A percentile compares a stretch with the other conserved stretches of the same genome.
Evolutionary conservation across 2,113 vertebrate species (phyloP).

Genomic region (Albula goreensis): DNA sequence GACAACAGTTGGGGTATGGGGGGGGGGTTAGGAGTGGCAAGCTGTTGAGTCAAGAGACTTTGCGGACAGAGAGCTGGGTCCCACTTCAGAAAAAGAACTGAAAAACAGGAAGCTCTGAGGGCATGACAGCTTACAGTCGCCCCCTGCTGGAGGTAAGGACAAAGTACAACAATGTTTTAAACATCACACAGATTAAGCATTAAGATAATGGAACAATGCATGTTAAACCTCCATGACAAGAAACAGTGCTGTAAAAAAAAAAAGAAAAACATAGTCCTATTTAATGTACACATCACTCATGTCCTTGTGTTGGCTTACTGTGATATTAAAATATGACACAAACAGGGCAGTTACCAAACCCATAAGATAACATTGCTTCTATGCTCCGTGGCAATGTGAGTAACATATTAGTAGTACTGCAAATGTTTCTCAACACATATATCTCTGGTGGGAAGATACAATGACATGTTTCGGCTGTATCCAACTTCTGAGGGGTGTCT

Average conservation of each 20-base stretch:
- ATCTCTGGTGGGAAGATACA: background rate
- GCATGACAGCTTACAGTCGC: background rate
- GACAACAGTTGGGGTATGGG: background rate
- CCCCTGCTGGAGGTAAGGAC: slow-evolving; percentile 10
- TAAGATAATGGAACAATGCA: background rate
- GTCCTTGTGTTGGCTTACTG: background rate
- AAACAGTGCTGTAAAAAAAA: background rate
- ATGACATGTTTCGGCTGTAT: background rate
- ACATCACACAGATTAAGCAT: background rate
- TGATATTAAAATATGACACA: background rate
- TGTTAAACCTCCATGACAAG: background rate
- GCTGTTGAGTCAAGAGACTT: background rate
- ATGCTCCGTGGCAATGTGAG: too few relatives aligned
- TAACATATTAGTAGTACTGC: too few relatives aligned
- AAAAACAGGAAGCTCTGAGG: slow-evolving; percentile 15
- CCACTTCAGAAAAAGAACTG: background rate
- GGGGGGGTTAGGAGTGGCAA: background rate
- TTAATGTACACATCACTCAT: background rate
- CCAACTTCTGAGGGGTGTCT: background rate
- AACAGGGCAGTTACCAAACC: too few relatives aligned
- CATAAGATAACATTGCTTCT: too few relatives aligned
- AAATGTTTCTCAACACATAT: background rate
- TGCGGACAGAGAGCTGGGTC: background rate
- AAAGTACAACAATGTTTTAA: background rate
- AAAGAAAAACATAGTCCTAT: background rate